phyloP scores from a whole-genome alignment of 2,797 vertebrate species.

The Gymnothorax reevesii region DNA sequence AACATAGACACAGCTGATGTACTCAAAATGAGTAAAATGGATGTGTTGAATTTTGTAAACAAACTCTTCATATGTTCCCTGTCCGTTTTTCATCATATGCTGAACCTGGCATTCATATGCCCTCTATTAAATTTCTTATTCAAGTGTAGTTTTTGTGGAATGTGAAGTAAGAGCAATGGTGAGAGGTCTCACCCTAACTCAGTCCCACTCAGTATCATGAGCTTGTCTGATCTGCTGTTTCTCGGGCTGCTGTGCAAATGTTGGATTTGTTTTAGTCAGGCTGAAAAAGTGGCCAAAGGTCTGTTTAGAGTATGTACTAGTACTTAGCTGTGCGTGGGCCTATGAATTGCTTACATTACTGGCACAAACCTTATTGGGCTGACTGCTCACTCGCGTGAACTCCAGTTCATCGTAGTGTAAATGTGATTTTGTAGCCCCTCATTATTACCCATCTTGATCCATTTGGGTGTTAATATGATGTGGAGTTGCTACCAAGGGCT shows the following conservation, averaged over 20 bases:
- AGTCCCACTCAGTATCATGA: background rate
- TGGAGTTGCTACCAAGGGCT: background rate
- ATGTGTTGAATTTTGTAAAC: too few relatives aligned
- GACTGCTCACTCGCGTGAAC: background rate
- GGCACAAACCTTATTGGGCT: background rate
- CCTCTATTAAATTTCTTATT: background rate
- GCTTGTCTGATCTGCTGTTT: background rate
- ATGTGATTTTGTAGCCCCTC: too few relatives aligned
- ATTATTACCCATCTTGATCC: background rate
- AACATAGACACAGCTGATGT: too few relatives aligned
- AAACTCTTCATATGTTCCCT: too few relatives aligned
- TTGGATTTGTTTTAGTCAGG: conserved; percentile 4
- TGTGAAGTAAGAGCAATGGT: background rate
- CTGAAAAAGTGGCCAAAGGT: background rate
- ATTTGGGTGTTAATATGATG: background rate
- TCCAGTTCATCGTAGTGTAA: background rate
- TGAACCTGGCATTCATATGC: background rate
- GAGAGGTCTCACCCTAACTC: background rate
- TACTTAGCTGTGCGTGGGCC: background rate
- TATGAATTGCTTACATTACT: background rate
- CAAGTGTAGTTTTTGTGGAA: background rate
- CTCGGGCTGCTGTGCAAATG: background rate
- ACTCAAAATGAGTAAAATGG: too few relatives aligned
- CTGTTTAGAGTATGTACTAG: background rate
- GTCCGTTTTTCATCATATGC: background rate